phyloP scores from a whole-genome alignment of 1,140 invertebrate genomes.

The Teleogryllus occipitalis region DNA sequence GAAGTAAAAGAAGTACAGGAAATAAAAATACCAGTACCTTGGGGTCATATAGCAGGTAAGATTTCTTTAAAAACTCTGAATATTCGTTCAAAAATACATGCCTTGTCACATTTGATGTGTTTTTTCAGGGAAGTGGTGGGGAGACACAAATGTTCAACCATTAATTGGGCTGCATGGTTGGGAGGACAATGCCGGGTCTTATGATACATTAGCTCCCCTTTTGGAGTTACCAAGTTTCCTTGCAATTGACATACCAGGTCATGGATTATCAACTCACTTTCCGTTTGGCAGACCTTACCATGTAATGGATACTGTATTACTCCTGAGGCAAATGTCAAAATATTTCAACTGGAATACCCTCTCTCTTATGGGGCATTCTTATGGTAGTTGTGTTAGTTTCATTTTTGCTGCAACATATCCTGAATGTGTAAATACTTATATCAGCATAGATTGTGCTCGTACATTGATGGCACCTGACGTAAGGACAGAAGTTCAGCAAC shows the following conservation, averaged over 20 bases:
- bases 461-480: background rate
- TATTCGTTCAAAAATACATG: background rate
- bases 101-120: background rate
- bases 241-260: constrained; percentile 29
- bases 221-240: constrained; percentile 22
- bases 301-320: constrained; percentile 43
- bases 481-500: constrained; percentile 33
- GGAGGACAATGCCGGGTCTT: constrained; percentile 37
- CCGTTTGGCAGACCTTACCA: constrained; percentile 40
- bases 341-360: constrained; percentile 61
- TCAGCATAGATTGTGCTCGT: constrained; percentile 67
- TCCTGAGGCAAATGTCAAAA: constrained; percentile 48
- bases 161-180: constrained; percentile 28
- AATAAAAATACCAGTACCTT: constrained; percentile 18
- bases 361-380: constrained; percentile 66
- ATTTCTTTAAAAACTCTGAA: background rate
- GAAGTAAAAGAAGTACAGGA: background rate
- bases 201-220: constrained; percentile 34
- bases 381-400: constrained; percentile 71
- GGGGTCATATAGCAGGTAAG: constrained; percentile 24
- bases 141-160: constrained; percentile 23
- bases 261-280: constrained; percentile 28
- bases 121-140: constrained; percentile 27
- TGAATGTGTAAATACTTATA: constrained; percentile 59
- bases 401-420: constrained; percentile 70